phyloP scores from a whole-genome alignment of 2,113 vertebrate species.

The Petaurus breviceps region DNA sequence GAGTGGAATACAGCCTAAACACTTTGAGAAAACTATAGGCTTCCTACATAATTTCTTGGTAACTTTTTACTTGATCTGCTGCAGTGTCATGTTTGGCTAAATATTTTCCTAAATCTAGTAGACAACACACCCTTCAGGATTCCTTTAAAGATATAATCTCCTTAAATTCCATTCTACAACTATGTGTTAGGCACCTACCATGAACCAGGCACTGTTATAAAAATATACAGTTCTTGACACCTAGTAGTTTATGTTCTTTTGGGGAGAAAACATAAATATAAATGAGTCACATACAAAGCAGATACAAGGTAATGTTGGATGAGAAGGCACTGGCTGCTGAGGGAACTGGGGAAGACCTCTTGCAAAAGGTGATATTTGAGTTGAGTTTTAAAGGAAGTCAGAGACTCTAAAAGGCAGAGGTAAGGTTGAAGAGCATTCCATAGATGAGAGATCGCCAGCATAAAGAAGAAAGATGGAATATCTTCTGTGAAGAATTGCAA shows the following conservation, averaged over 20 bases:
- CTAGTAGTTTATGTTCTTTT: neutral
- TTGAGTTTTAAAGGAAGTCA: neutral
- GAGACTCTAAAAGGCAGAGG: neutral
- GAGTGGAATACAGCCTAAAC: neutral
- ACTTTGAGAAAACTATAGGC: neutral
- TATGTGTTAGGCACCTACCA: neutral
- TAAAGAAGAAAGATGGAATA: neutral
- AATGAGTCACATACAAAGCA: neutral
- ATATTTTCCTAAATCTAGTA: neutral
- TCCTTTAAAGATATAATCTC: neutral
- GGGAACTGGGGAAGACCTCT: neutral
- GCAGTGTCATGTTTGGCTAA: neutral
- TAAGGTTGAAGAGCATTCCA: neutral
- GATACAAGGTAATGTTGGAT: neutral
- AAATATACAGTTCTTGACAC: neutral
- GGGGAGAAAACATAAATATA: neutral
- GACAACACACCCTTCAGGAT: neutral
- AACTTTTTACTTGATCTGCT: neutral
- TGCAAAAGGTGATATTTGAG: neutral
- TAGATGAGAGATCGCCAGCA: neutral
- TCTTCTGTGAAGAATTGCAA: neutral
- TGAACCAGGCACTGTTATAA: neutral
- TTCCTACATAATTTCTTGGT: neutral
- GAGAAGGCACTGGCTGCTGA: neutral
- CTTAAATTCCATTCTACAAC: neutral